Base-by-base conservation (phyloP, 2,888 invertebrate genomes). In the Nebria brevicollis region DNA sequence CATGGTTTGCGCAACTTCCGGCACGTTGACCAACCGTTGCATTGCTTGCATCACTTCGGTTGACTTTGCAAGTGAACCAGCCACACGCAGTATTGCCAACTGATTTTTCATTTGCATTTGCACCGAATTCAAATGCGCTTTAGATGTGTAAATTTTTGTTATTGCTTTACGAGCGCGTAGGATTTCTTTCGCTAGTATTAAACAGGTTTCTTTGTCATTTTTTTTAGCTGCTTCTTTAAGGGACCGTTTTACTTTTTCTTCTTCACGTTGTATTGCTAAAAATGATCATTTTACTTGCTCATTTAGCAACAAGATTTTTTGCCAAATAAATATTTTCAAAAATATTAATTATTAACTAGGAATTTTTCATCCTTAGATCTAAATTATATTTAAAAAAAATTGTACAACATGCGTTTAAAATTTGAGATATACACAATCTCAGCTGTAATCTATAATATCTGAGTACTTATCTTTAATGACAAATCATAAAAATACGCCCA, bases 11-110 rank as follows among this genome's bases (percentile, higher is more conserved):
- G 98, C 96, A 2, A 99, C 94, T 89, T 99, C 99, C 0, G 98
- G 98, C 15, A 98, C 92, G 84, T 95, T 93, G 2, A 99, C 91
- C 7, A 99, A 90, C 5, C 94, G 93, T 87, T 98, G 98, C 98
- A 99, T 99, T 0, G 97, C 96, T 90, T 96, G 95, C 99, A 99
- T 99, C 0, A 99, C 98, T 91, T 98, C 98, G 1, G 98, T 98
- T 42, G 98, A 98, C 88, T 98, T 98, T 86, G 96, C 94, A 75
- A 99, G 89, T 0, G 98, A 94, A 6, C 98, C 98, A 41, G 98
- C 97, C 11, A 98, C 95, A 85, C 98, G 92, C 83, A 99, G 90
- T 10, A 97, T 97, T n/a, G 98, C 98, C 96, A 98, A 90, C 89
- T 99, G 99, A 88, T 98, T 98, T 89, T 98, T 98, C 98, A 99